phyloP scores from a whole-genome alignment of 1,140 invertebrate genomes.

The Adoxophyes honmai region DNA sequence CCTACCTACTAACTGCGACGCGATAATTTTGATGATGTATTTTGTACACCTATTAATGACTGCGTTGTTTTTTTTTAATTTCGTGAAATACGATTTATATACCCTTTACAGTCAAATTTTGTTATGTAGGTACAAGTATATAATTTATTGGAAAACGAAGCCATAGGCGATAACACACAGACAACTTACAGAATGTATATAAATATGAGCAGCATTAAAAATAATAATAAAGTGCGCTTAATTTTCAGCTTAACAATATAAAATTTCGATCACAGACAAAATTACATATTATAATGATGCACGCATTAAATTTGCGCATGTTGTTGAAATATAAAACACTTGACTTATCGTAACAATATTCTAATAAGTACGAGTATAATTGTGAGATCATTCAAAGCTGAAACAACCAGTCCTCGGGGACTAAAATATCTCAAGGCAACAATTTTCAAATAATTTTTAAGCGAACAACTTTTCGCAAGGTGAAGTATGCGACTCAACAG shows the following conservation, averaged over 20 bases:
- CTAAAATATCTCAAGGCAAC: constrained; percentile 63
- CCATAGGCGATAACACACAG: not conserved
- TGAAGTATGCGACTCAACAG: constrained; percentile 33
- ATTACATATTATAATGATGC: constrained; percentile 64
- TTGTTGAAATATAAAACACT: constrained; percentile 72
- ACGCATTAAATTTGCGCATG: constrained; percentile 59
- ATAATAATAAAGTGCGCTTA: constrained; percentile 53
- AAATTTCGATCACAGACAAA: constrained; percentile 76
- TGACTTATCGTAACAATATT: constrained; percentile 63
- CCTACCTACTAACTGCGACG: too few relatives aligned
- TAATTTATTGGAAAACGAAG: not conserved
- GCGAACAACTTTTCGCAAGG: constrained; percentile 48
- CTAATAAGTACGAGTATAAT: constrained; percentile 45
- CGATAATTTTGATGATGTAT: too few relatives aligned
- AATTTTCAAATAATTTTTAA: constrained; percentile 52
- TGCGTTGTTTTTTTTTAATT: constrained; percentile 1
- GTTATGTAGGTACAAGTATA: too few relatives aligned
- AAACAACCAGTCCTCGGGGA: constrained; percentile 63
- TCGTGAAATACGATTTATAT: too few relatives aligned
- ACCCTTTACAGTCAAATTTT: too few relatives aligned
- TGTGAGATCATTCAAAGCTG: constrained; percentile 62
- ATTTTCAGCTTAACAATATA: constrained; percentile 72
- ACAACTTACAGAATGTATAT: constrained; percentile 42
- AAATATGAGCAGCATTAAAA: constrained; percentile 24
- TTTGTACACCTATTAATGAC: too few relatives aligned